Evolutionary conservation across 2,888 invertebrate genomes (phyloP).

Genomic region (Pseudoips prasinana): DNA sequence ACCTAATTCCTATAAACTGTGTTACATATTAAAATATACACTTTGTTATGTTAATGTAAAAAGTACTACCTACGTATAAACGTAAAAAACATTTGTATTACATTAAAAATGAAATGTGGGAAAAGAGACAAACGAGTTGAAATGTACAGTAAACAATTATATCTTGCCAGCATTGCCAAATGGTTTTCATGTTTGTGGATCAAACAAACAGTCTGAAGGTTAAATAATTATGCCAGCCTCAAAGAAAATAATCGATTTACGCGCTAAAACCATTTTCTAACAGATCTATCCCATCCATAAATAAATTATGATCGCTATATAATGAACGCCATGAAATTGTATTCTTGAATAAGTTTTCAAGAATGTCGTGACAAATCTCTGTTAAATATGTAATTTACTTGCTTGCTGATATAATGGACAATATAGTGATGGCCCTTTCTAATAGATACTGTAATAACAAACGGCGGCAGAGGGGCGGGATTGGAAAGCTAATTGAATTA

Average conservation of each 20-base stretch:
- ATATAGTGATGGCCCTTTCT: slow-evolving; percentile 28
- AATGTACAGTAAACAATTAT: slow-evolving; percentile 38
- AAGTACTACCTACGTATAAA: no score
- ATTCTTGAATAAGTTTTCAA: slow-evolving; percentile 2
- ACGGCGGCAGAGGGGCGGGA: slow-evolving; percentile 37
- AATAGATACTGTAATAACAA: slow-evolving; percentile 24
- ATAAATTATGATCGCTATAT: slow-evolving; percentile 8
- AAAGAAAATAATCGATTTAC: slow-evolving; percentile 31
- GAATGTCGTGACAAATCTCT: slow-evolving; percentile 28
- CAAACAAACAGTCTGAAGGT: slow-evolving; percentile 44
- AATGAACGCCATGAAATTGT: slow-evolving; percentile 2
- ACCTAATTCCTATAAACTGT: slow-evolving; percentile 7
- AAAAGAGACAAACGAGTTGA: slow-evolving; percentile 16
- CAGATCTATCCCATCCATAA: slow-evolving; percentile 6
- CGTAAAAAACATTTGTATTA: no score
- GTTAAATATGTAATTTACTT: slow-evolving; percentile 24
- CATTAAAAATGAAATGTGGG: slow-evolving; percentile 5
- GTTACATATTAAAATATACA: slow-evolving; percentile 9
- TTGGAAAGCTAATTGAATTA: slow-evolving; percentile 46
- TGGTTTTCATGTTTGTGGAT: slow-evolving; percentile 41
- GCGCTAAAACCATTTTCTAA: slow-evolving; percentile 12
- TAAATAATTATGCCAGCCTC: slow-evolving; percentile 38
- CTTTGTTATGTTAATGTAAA: no score
- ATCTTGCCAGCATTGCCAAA: slow-evolving; percentile 41
- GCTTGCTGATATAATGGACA: slow-evolving; percentile 21